Percentiles rank a stretch among this genome's conserved stretches.
Conservation (phyloP, 2,797 vertebrate species). For the Tangara arthus region DNA sequence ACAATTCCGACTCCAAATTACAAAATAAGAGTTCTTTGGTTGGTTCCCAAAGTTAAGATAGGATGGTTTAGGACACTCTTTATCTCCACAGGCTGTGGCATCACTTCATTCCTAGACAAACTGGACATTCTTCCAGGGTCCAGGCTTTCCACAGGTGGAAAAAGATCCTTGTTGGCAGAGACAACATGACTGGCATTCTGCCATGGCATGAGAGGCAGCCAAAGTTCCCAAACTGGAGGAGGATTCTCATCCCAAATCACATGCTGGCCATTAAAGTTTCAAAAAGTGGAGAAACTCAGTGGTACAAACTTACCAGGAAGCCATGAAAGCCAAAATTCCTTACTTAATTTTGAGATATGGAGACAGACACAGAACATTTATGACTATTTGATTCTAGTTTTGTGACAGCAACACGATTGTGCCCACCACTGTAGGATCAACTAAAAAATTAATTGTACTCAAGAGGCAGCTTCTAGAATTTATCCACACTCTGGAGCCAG, state of each 20-base stretch:
- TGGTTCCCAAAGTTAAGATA: neutral
- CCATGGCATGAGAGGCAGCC: neutral
- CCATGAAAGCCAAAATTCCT: neutral
- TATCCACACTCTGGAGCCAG: neutral
- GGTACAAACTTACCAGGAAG: neutral
- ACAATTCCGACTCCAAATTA: neutral
- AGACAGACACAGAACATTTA: neutral
- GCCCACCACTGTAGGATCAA: neutral
- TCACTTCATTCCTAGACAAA: neutral
- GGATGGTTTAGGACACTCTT: neutral
- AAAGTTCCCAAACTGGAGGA: neutral
- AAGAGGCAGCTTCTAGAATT: constrained; percentile 17
- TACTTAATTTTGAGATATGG: neutral
- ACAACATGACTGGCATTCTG: neutral
- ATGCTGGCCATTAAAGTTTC: neutral
- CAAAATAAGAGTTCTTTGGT: neutral
- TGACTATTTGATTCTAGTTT: neutral
- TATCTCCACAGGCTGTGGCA: neutral
- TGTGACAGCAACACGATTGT: neutral
- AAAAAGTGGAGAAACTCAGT: neutral
- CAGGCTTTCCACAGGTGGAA: neutral
- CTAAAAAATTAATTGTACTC: neutral
- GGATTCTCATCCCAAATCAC: neutral
- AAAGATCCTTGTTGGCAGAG: neutral
- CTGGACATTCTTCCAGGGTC: neutral